A percentile compares a stretch with the other conserved stretches of the same genome.
phyloP scores from a whole-genome alignment of 2,113 vertebrate species.

The Hippocampus comes region DNA sequence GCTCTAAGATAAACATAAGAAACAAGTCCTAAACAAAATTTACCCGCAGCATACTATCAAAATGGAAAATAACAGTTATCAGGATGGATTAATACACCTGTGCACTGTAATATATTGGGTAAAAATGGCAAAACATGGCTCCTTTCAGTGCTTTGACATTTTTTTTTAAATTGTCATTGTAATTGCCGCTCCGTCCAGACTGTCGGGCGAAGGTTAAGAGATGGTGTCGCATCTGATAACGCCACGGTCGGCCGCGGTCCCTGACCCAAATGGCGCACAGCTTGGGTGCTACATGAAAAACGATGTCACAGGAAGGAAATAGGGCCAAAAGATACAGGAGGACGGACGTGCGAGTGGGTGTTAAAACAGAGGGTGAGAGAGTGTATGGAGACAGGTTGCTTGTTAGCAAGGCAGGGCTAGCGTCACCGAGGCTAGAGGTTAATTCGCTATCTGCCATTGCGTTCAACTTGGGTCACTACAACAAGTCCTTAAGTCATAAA shows the following conservation, averaged over 20 bases:
- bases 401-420: conserved; percentile 78
- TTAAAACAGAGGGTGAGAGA: conserved; percentile 16
- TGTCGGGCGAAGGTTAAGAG: conserved; percentile 41
- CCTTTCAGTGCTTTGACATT: background rate
- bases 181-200: background rate
- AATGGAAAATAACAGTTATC: background rate
- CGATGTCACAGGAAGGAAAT: conserved; percentile 44
- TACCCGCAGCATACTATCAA: background rate
- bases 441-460: conserved; percentile 80
- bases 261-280: conserved; percentile 60
- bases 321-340: conserved; percentile 51
- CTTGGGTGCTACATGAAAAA: conserved; percentile 64
- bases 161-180: conserved; percentile 7
- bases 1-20: background rate
- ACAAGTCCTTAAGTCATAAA: conserved; percentile 83
- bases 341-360: conserved; percentile 8
- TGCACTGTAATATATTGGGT: background rate
- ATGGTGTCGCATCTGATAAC: conserved; percentile 54
- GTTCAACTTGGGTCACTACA: conserved; percentile 81
- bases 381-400: conserved; percentile 79
- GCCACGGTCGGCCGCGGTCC: conserved; percentile 37
- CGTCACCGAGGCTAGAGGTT: conserved; percentile 77
- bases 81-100: background rate
- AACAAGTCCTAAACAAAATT: background rate
- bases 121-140: background rate